Evolutionary conservation across 2,888 invertebrate species (phyloP), one percentile per base, ranked within the genome.

Genomic region (Apocheima hispidaria): DNA sequence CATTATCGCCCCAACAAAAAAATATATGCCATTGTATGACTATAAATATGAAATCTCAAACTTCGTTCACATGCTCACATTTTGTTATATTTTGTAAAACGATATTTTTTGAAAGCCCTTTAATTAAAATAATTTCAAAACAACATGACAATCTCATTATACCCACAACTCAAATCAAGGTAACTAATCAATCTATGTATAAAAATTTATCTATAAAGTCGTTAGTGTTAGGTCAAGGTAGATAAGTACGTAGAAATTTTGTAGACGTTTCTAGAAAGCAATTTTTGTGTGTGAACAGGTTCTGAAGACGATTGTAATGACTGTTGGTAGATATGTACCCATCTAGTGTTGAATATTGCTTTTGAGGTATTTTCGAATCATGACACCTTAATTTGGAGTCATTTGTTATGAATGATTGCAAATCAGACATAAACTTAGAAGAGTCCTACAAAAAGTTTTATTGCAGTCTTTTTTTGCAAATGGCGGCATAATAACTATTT

Each of bases 231-330:
- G 66, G 59, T 62, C 64, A 64, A 58, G 66, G 63, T 55, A 26
- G 36, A 35, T 50, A 48, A 9, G 46, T 49, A 53, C 38, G n/a
- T 50, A 60, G 18, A 30, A n/a, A 28, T 53, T 48, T 65, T 72
- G 69, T 73, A 68, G 75, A 58, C 82, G 79, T 77, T 80, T 84
- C 84, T 84, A 73, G 77, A 83, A 84, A 83, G 79, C 68, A 71
- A 70, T 68, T 73, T 72, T 72, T 64, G 68, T 63, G 68, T 73
- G 65, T 72, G 81, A 84, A 86, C 87, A 81, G 74, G 83, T 79
- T 81, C 56, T 64, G 67, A 21, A 10, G 20, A 23, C 26, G 30
- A 58, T 52, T 30, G 36, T 38, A 33, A 28, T 50, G 35, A 36
- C 20, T 33, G 5, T 35, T 12, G n/a, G 18, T 35, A 9, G 20